Evolutionary conservation across 2,888 invertebrate species (phyloP).

Genomic region (Acronicta aceris): DNA sequence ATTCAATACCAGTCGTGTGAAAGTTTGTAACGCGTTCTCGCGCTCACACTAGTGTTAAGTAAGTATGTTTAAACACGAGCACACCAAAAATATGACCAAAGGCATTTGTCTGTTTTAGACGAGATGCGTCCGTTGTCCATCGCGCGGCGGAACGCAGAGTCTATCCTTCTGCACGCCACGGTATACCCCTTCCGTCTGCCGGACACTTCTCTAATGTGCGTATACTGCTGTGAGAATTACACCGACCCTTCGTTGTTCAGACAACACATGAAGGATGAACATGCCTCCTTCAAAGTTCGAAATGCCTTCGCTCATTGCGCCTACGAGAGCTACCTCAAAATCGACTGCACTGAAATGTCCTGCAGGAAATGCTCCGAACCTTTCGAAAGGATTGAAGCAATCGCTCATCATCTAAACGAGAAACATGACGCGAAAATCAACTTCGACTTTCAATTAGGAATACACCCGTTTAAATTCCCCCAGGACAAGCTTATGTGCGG

Average conservation of each 20-base stretch:
- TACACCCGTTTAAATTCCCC: slow-evolving; percentile 76
- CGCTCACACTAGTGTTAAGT: slow-evolving; percentile 4
- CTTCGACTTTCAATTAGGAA: slow-evolving; percentile 69
- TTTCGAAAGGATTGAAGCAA: slow-evolving; percentile 66
- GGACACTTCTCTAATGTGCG: slow-evolving; percentile 73
- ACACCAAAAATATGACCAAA: slow-evolving; percentile 54
- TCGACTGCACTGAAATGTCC: slow-evolving; percentile 75
- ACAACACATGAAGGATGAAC: slow-evolving; percentile 71
- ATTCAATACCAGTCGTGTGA: neutral
- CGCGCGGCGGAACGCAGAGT: slow-evolving; percentile 76
- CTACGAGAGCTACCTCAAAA: slow-evolving; percentile 74
- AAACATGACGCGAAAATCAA: slow-evolving; percentile 67
- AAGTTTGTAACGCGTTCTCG: neutral
- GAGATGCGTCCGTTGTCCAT: slow-evolving; percentile 68
- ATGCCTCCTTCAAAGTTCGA: slow-evolving; percentile 67
- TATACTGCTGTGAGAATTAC: slow-evolving; percentile 72
- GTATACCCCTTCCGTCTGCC: slow-evolving; percentile 79
- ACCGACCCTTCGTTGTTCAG: slow-evolving; percentile 65
- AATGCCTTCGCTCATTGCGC: slow-evolving; percentile 74
- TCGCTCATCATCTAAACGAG: slow-evolving; percentile 70
- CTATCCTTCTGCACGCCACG: slow-evolving; percentile 74
- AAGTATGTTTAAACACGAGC: slow-evolving; percentile 18
- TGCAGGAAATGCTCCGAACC: slow-evolving; percentile 71
- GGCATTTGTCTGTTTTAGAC: slow-evolving; percentile 82
- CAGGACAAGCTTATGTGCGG: slow-evolving; percentile 73